Evolutionary conservation across 2,888 invertebrate genomes (phyloP), one percentile per base, ranked within the genome.

Genomic region (Drosophila prostipennis): DNA sequence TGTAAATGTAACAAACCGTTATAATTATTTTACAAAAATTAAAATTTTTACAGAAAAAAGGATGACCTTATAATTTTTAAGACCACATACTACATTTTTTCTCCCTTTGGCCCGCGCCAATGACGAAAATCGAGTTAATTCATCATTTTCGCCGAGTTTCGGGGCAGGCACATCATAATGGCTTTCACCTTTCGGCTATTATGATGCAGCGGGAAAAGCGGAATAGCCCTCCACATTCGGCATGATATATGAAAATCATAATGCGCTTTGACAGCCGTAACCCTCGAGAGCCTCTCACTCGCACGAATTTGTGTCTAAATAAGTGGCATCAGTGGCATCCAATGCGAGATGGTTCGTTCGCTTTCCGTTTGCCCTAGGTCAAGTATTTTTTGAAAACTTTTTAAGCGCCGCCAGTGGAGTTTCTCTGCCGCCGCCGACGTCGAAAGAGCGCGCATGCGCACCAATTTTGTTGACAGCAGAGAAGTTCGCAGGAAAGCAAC

Each of bases 241-340:
- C 74, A 82, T 85, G 82, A 89, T 84, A 79, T 81, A 88, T 89
- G 78, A 77, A 79, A 81, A 80, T 76, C 73, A 72, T 74, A 79
- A 79, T 79, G 76, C 70, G 84, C 79, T 80, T 78, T 80, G 86
- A 86, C 83, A 83, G 78, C 74, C 73, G 60, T 60, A 59, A 61
- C 34, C 49, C 55, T 58, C 16, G 57, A 40, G 49, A 59, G 46
- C 36, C 54, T 34, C 70, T 65, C 49, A 67, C 55, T 64, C 32
- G 52, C 51, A 51, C 43, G 64, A 52, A 57, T 61, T 48, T 53
- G 57, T 48, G 70, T 55, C 46, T 54, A 61, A 58, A 69, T 73
- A 56, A 70, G 63, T 54, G 61, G 56, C 71, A 67, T 77, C 80
- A 70, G 63, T 54, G 61, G 56, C 71, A 67, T 76, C 80, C 70